Conservation (phyloP, 2,113 vertebrate species). For the Leucopternis melanops region DNA sequence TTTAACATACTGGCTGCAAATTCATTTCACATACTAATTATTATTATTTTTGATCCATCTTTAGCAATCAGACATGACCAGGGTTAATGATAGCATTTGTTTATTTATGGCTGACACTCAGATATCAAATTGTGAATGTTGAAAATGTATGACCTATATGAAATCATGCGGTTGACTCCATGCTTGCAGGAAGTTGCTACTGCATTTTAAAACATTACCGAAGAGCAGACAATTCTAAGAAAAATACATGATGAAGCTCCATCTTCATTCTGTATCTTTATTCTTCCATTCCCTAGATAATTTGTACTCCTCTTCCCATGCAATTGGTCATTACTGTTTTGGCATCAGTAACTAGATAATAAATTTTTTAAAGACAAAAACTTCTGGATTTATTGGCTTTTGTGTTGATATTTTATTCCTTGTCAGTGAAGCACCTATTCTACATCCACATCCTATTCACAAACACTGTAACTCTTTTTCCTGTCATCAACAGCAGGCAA, state of each 20-base stretch:
- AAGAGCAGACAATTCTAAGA: background rate
- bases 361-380: background rate
- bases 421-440: background rate
- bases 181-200: background rate
- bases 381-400: background rate
- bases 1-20: background rate
- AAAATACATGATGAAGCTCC: background rate
- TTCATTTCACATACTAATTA: background rate
- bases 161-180: background rate
- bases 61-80: background rate
- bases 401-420: background rate
- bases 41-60: background rate
- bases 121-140: background rate
- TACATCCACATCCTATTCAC: background rate
- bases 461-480: background rate
- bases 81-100: background rate
- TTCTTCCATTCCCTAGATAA: background rate
- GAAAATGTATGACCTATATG: background rate
- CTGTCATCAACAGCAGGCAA: background rate
- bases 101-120: background rate
- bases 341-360: background rate
- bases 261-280: background rate
- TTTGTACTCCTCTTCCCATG: background rate
- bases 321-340: background rate
- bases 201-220: background rate